phyloP scores from a whole-genome alignment of 2,888 invertebrate genomes.

The Cheilosia vulpina region DNA sequence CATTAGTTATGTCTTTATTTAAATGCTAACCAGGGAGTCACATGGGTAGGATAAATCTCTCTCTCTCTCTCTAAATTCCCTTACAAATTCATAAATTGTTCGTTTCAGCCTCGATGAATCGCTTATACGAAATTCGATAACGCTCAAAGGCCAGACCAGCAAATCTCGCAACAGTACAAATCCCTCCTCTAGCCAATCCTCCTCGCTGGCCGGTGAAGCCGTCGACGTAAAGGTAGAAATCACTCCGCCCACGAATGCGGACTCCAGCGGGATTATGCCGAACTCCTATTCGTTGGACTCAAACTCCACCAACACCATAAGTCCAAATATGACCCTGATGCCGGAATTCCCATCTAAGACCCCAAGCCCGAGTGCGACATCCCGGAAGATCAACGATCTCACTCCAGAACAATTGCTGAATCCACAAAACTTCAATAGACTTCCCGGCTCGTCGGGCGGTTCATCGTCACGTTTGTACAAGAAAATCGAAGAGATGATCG shows the following conservation, averaged over 20 bases:
- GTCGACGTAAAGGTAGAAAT: constrained; percentile 84
- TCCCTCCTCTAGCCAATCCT: constrained; percentile 83
- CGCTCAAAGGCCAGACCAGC: constrained; percentile 82
- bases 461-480: constrained; percentile 83
- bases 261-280: constrained; percentile 80
- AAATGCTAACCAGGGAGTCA: constrained; percentile 84
- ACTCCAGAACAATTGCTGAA: constrained; percentile 82
- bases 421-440: constrained; percentile 82
- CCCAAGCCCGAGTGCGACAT: constrained; percentile 80
- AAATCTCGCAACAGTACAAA: constrained; percentile 82
- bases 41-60: constrained; percentile 86
- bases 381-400: constrained; percentile 82
- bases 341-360: constrained; percentile 81
- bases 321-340: constrained; percentile 81
- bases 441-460: constrained; percentile 81
- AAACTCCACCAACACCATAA: constrained; percentile 81
- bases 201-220: constrained; percentile 82
- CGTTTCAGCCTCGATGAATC: constrained; percentile 86
- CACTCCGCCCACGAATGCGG: constrained; percentile 82
- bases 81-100: constrained; percentile 11
- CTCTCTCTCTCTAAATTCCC: constrained; percentile 1
- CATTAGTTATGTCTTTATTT: background rate
- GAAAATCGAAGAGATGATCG: constrained; percentile 84
- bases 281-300: constrained; percentile 83
- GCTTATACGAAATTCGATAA: constrained; percentile 84